Percentiles rank a stretch among this genome's conserved stretches.
phyloP scores from a whole-genome alignment of 2,888 invertebrate genomes.

The Acanthoscelides obtectus region DNA sequence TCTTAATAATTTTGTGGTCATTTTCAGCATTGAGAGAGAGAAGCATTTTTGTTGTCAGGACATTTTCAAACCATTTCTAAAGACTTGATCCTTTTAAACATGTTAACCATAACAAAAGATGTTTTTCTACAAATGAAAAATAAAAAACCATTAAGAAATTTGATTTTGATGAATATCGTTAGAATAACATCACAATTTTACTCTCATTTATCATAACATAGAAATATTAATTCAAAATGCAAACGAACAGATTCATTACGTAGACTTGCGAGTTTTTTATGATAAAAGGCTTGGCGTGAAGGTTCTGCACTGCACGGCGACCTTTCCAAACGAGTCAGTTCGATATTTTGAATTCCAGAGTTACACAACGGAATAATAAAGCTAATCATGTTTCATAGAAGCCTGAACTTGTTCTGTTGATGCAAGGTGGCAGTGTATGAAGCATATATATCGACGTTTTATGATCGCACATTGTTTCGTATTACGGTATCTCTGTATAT shows the following conservation, averaged over 20 bases:
- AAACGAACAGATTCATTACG: background rate
- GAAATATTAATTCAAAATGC: background rate
- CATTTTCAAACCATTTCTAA: no score
- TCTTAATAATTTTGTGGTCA: no score
- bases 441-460: background rate
- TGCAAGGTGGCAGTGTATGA: background rate
- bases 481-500: no score
- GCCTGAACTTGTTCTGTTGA: background rate
- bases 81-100: no score
- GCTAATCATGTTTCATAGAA: background rate
- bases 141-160: no score
- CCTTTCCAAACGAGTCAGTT: background rate
- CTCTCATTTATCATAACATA: background rate
- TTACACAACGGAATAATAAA: background rate
- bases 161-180: no score
- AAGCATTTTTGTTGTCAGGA: no score
- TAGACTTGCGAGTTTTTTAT: background rate
- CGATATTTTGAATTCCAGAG: background rate
- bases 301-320: background rate
- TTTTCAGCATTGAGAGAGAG: no score
- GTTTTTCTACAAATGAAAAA: no score
- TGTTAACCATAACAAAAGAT: no score
- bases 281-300: background rate
- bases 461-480: no score
- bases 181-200: no score